These are phyloP conservation scores for Notarius lentiginosus DNA, from an alignment of 2,113 vertebrate genomes.

Conservation along the genomic window DNA sequence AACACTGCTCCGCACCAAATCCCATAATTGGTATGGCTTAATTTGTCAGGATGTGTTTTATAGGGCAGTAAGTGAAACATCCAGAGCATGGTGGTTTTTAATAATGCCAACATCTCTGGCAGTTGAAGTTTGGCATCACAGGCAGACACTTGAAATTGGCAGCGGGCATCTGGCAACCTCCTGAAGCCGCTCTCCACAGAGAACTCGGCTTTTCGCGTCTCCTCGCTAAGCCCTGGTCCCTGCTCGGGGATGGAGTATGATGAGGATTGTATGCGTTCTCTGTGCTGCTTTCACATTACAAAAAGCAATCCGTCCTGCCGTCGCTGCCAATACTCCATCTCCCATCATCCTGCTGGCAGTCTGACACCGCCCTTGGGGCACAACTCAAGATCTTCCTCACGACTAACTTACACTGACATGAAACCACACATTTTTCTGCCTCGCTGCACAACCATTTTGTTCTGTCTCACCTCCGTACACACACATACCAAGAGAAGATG, in stretches of 20 bases:
- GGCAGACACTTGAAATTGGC: slow-evolving; percentile 50
- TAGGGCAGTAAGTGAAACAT: slow-evolving; percentile 10
- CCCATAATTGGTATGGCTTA: not conserved
- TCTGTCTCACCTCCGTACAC: slow-evolving; percentile 16
- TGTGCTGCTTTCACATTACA: slow-evolving; percentile 39
- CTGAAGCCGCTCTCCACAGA: slow-evolving; percentile 15
- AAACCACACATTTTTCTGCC: slow-evolving; percentile 18
- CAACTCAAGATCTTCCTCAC: slow-evolving; percentile 24
- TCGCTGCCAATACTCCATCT: slow-evolving; percentile 37
- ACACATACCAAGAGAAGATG: not conserved
- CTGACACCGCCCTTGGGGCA: slow-evolving; percentile 13
- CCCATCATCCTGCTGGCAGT: slow-evolving; percentile 40
- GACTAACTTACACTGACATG: slow-evolving; percentile 25
- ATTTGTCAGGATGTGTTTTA: slow-evolving; percentile 18
- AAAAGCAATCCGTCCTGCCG: slow-evolving; percentile 50
- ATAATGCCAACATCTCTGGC: slow-evolving; percentile 23
- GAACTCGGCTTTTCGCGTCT: not conserved
- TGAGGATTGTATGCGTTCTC: slow-evolving; percentile 12
- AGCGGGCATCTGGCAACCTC: slow-evolving; percentile 38
- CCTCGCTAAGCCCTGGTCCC: slow-evolving; percentile 15
- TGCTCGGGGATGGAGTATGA: slow-evolving; percentile 19
- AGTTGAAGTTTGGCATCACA: slow-evolving; percentile 23
- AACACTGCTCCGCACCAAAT: not conserved
- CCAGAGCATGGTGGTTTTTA: not conserved
- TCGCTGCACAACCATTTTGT: slow-evolving; percentile 3